phyloP scores from a whole-genome alignment of 2,888 invertebrate genomes.

The Anthophora plumipes region DNA sequence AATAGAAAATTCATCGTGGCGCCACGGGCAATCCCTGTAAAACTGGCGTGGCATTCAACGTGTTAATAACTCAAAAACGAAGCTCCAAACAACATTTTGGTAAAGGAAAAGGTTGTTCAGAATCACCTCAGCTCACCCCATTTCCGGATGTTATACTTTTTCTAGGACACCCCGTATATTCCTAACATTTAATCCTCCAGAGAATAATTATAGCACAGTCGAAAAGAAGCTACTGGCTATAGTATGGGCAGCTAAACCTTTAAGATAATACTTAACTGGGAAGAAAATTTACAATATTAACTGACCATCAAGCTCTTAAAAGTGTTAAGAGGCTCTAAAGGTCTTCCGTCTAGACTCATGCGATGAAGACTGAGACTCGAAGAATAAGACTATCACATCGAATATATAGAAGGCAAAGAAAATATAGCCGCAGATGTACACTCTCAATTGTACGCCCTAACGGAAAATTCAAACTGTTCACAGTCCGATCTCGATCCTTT shows the following conservation, averaged over 20 bases:
- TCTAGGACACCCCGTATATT: too few species aligned
- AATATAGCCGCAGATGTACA: background rate
- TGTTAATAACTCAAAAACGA: too few species aligned
- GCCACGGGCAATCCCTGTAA: too few species aligned
- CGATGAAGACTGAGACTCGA: background rate
- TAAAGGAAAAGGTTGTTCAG: too few species aligned
- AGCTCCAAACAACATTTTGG: too few species aligned
- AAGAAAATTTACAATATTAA: background rate
- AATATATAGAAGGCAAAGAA: background rate
- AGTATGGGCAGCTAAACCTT: background rate
- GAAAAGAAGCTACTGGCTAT: conserved; percentile 13
- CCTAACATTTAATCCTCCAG: background rate
- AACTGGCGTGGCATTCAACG: too few species aligned
- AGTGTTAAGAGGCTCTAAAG: background rate
- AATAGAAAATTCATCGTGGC: too few species aligned
- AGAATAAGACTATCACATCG: background rate
- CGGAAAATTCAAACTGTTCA: too few species aligned
- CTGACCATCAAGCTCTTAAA: background rate
- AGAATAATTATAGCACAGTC: background rate
- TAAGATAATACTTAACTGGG: background rate
- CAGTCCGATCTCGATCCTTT: too few species aligned
- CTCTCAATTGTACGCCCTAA: too few species aligned
- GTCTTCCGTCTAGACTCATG: background rate
- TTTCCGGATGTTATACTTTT: too few species aligned
- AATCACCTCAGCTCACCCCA: too few species aligned